Conservation (phyloP, 2,888 invertebrate genomes). For the Griposia aprilina region DNA sequence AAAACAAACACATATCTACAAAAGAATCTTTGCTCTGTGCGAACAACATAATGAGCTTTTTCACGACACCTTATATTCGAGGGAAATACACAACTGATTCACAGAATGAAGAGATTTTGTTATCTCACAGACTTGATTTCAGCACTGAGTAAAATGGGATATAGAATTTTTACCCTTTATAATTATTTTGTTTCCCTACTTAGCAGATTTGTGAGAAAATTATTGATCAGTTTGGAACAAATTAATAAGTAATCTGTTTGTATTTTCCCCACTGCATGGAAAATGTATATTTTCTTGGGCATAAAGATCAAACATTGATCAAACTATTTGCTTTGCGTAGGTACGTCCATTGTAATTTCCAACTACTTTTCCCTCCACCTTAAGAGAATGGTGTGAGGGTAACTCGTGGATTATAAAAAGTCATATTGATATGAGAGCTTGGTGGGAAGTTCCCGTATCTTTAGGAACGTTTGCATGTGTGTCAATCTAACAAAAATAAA, state of each 20-base stretch:
- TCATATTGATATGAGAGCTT: neutral
- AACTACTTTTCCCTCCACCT: neutral
- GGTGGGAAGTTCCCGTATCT: neutral
- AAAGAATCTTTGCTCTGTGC: conserved; percentile 5
- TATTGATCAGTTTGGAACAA: neutral
- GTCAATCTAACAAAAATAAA: neutral
- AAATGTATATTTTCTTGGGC: neutral
- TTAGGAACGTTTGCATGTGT: neutral
- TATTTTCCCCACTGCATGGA: neutral
- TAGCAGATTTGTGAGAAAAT: neutral
- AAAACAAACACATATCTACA: conserved; percentile 3
- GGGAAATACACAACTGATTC: conserved; percentile 39
- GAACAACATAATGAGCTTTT: conserved; percentile 35
- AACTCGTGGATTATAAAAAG: neutral
- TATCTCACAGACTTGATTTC: neutral
- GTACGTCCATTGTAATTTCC: neutral
- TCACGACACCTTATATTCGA: conserved; percentile 29
- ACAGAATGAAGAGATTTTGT: neutral
- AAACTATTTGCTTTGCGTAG: neutral
- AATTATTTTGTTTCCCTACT: neutral
- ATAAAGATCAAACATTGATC: neutral
- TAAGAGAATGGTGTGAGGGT: neutral
- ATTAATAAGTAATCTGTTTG: neutral
- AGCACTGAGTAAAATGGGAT: neutral
- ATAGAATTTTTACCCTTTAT: neutral